A percentile compares a stretch with the other conserved stretches of the same genome.
Evolutionary conservation across 2,888 invertebrate genomes (phyloP).

Genomic region (Euclidia mi): DNA sequence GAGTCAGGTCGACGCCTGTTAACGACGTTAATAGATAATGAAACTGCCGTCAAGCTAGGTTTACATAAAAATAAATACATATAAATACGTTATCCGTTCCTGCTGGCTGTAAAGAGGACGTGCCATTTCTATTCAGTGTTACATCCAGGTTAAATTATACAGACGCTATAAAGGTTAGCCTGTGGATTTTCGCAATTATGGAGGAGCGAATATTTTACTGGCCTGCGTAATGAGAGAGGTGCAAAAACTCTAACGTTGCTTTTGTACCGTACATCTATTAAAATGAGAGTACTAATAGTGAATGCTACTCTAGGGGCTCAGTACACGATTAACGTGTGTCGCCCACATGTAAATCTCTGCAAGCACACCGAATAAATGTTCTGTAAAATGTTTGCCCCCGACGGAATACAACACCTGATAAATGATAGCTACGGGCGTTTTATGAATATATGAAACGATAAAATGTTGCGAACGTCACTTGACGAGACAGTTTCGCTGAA

Average conservation of each 20-base stretch:
- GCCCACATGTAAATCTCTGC: conserved; percentile 75
- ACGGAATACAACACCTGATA: conserved; percentile 80
- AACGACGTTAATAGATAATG: conserved; percentile 53
- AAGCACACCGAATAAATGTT: conserved; percentile 77
- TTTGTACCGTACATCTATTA: conserved; percentile 49
- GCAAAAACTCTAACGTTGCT: conserved; percentile 60
- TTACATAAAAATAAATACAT: conserved; percentile 39
- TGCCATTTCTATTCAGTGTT: conserved; percentile 63
- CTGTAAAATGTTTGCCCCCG: conserved; percentile 77
- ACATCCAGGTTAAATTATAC: conserved; percentile 68
- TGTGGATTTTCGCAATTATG: conserved; percentile 72
- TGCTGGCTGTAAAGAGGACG: conserved; percentile 59
- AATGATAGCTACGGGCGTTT: conserved; percentile 79
- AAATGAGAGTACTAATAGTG: conserved; percentile 62
- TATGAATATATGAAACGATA: conserved; percentile 78
- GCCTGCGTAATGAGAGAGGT: conserved; percentile 68
- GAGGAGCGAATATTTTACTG: conserved; percentile 69
- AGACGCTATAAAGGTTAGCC: conserved; percentile 64
- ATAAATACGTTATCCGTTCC: conserved; percentile 55
- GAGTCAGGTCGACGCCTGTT: conserved; percentile 44
- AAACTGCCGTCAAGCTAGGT: conserved; percentile 13
- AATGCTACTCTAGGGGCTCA: conserved; percentile 63
- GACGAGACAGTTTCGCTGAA: conserved; percentile 47
- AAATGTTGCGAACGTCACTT: conserved; percentile 66
- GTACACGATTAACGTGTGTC: conserved; percentile 73